Evolutionary conservation across 2,797 vertebrate genomes (phyloP).

Genomic region (Helarctos malayanus): DNA sequence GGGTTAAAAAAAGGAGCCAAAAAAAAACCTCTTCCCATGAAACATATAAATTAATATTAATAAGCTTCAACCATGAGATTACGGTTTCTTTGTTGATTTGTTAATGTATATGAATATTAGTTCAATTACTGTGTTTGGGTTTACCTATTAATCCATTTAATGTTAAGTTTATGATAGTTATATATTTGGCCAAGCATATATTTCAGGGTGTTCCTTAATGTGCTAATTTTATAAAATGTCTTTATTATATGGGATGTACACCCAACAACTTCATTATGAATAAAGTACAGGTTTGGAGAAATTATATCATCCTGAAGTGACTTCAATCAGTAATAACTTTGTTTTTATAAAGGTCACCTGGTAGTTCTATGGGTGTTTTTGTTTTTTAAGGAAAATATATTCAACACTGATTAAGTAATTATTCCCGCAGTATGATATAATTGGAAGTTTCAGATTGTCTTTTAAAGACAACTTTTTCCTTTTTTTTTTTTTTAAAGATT

Average conservation of each 20-base stretch:
- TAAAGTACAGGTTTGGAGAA: slow-evolving; percentile 26
- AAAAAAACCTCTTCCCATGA: neutral
- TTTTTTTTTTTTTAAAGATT: neutral
- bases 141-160: slow-evolving; percentile 11
- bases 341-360: neutral
- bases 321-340: neutral
- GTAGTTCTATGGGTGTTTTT: neutral
- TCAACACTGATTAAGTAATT: slow-evolving; percentile 13
- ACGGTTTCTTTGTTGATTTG: neutral
- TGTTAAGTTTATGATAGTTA: neutral
- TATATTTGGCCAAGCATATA: neutral
- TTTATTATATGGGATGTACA: neutral
- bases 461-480: neutral
- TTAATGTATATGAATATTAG: neutral
- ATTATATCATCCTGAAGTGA: neutral
- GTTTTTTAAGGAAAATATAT: slow-evolving; percentile 37
- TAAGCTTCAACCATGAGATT: neutral
- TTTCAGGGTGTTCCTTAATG: neutral
- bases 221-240: slow-evolving; percentile 37
- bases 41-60: neutral
- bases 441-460: neutral
- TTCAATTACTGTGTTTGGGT: slow-evolving; percentile 18
- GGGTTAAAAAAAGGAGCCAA: neutral
- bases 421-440: neutral
- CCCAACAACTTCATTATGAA: slow-evolving; percentile 25